Conservation (phyloP, 2,113 vertebrate species). For the Acrocephalus arundinaceus region DNA sequence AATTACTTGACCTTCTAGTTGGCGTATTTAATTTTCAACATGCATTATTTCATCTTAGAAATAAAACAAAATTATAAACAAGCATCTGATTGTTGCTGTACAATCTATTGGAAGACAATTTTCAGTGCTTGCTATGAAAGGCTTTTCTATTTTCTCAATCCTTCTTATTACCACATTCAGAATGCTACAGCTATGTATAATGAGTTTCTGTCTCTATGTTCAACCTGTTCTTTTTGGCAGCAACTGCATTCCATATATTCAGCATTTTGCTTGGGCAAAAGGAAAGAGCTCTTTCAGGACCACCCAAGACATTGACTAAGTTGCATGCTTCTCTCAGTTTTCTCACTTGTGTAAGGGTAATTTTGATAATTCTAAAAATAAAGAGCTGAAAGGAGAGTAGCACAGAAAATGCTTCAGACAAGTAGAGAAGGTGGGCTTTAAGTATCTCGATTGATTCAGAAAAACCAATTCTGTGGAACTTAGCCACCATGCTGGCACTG, state of each 20-base stretch:
- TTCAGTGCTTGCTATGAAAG: neutral
- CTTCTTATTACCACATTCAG: neutral
- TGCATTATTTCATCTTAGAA: neutral
- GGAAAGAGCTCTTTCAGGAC: neutral
- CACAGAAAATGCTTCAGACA: neutral
- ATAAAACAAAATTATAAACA: neutral
- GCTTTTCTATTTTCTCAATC: neutral
- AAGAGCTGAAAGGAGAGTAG: neutral
- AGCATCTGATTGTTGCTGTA: neutral
- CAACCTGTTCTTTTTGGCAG: neutral
- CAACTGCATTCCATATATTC: neutral
- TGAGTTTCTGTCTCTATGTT: neutral
- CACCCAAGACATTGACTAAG: neutral
- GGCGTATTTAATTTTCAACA: neutral
- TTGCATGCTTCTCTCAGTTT: neutral
- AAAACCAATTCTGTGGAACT: neutral
- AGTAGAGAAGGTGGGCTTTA: neutral
- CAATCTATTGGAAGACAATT: neutral
- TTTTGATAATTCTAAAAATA: neutral
- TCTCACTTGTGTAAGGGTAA: neutral
- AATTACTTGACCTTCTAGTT: neutral
- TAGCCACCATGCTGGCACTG: neutral
- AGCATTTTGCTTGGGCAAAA: neutral
- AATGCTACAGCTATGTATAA: neutral
- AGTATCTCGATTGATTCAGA: neutral